phyloP scores from a whole-genome alignment of 2,888 invertebrate genomes.

The Agrochola litura region DNA sequence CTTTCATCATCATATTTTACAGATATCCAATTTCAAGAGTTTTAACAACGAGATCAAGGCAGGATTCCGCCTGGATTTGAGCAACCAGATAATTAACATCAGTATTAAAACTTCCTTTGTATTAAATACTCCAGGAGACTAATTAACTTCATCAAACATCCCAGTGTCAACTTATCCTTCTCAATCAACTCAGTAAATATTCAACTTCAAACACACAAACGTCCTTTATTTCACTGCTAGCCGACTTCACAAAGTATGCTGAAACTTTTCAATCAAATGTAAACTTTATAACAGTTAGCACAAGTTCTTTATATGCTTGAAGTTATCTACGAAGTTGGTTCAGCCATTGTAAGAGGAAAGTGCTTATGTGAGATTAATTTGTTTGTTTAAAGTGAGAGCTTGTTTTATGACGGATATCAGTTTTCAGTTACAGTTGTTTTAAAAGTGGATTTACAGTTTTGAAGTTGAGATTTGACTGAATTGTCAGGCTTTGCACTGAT shows the following conservation, averaged over 20 bases:
- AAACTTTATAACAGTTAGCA: conserved; percentile 17
- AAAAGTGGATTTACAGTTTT: conserved; percentile 3
- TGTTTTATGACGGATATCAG: conserved; percentile 14
- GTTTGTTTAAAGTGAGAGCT: conserved; percentile 41
- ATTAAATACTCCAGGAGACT: conserved; percentile 6
- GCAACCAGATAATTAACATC: conserved; percentile 17
- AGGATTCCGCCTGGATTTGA: neutral
- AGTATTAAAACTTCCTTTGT: neutral
- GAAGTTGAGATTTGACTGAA: neutral
- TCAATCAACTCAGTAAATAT: conserved; percentile 46
- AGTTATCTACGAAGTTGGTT: conserved; percentile 37
- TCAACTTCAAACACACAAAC: conserved; percentile 27
- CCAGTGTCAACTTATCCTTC: conserved; percentile 17
- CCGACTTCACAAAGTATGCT: conserved; percentile 16
- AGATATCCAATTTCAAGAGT: neutral
- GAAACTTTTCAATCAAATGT: conserved; percentile 42
- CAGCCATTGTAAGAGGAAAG: conserved; percentile 2
- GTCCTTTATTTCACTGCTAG: conserved; percentile 14
- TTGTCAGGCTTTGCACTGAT: neutral
- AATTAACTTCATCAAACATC: conserved; percentile 33
- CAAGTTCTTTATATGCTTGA: conserved; percentile 47
- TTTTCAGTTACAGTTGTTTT: conserved; percentile 22
- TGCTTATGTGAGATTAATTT: conserved; percentile 33
- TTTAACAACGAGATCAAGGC: neutral
- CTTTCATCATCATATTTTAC: neutral